Evolutionary conservation across 1,140 invertebrate species (phyloP).

Genomic region (Subanguina moxae): DNA sequence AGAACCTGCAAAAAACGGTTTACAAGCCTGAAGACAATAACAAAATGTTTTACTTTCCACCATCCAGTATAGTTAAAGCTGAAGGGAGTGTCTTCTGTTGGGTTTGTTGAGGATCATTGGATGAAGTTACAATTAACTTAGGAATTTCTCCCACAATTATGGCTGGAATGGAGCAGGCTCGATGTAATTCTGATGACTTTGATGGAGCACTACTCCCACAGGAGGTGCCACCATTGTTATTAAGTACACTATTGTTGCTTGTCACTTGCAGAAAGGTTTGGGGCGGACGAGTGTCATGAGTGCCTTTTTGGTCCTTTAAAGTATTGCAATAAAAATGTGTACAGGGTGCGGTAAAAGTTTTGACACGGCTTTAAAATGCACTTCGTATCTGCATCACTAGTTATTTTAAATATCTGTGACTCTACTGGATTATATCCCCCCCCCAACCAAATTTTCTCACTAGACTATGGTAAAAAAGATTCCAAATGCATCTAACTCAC

Average conservation of each 20-base stretch:
- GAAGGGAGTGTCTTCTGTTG: neutral
- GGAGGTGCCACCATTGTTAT: neutral
- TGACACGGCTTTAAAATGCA: too few species aligned
- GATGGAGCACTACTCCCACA: neutral
- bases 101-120: slow-evolving; percentile 22
- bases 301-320: neutral
- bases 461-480: too few species aligned
- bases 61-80: neutral
- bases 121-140: slow-evolving; percentile 44
- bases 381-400: too few species aligned
- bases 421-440: too few species aligned
- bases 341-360: too few species aligned
- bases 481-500: too few species aligned
- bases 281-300: neutral
- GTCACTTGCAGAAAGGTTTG: slow-evolving; percentile 2
- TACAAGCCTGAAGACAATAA: neutral
- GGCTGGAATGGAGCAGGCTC: slow-evolving; percentile 48
- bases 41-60: neutral
- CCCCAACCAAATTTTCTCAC: too few species aligned
- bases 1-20: neutral
- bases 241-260: neutral
- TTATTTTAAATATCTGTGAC: too few species aligned
- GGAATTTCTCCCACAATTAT: slow-evolving; percentile 52
- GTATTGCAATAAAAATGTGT: neutral
- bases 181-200: slow-evolving; percentile 33